phyloP scores from a whole-genome alignment of 2,888 invertebrate species.

The Megamerina dolium region DNA sequence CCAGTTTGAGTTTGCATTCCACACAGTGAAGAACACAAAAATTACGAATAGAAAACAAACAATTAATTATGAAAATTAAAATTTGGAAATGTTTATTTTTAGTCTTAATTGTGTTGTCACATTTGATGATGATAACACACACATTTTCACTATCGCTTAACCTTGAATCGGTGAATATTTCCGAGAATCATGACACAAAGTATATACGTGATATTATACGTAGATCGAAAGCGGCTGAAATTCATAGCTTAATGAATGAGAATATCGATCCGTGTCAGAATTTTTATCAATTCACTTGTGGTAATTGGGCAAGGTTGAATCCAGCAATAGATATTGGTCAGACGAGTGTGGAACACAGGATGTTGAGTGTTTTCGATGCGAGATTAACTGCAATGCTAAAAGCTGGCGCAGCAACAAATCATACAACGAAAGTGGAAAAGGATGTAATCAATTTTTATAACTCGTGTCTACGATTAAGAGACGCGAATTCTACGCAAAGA shows the following conservation, averaged over 20 bases:
- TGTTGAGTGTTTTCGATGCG: background rate
- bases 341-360: background rate
- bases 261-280: slow-evolving; percentile 20
- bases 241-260: slow-evolving; percentile 18
- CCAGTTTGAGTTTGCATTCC: no score
- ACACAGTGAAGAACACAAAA: no score
- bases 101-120: no score
- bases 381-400: background rate
- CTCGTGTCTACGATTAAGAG: slow-evolving; percentile 13
- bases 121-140: no score
- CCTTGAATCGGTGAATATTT: slow-evolving; percentile 17
- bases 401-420: background rate
- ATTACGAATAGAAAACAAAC: no score
- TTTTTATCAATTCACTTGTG: slow-evolving; percentile 23
- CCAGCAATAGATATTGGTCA: background rate
- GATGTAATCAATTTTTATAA: slow-evolving; percentile 19
- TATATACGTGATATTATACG: background rate
- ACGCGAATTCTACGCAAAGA: background rate
- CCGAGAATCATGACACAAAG: slow-evolving; percentile 27
- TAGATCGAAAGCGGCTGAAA: slow-evolving; percentile 7
- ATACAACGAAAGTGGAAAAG: slow-evolving; percentile 9
- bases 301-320: slow-evolving; percentile 13
- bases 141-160: no score
- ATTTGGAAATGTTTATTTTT: no score
- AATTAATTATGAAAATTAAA: no score